phyloP scores from a whole-genome alignment of 2,113 vertebrate species.

The Varanus komodoensis region DNA sequence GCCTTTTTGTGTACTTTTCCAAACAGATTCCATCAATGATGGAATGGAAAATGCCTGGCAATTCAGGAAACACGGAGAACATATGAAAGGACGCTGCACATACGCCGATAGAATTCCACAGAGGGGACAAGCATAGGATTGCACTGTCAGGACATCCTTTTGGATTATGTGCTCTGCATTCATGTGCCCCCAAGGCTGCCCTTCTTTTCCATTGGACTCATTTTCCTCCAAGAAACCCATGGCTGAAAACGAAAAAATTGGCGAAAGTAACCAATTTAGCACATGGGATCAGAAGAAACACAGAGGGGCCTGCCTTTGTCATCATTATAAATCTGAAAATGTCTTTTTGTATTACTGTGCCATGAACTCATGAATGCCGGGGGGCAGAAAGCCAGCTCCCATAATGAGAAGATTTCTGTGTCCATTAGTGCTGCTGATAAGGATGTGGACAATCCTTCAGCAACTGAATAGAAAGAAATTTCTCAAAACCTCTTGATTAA shows the following conservation, averaged over 20 bases:
- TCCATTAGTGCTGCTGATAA: not conserved
- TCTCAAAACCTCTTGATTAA: not conserved
- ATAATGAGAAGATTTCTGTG: conserved; percentile 9
- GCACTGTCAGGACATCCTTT: not conserved
- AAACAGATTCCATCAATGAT: no score
- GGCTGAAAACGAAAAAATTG: not conserved
- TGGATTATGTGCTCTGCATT: not conserved
- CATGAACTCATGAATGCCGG: not conserved
- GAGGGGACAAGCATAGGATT: no score
- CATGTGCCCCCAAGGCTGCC: not conserved
- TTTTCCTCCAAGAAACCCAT: not conserved
- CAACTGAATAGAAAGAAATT: not conserved
- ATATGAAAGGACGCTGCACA: no score
- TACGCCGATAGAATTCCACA: no score
- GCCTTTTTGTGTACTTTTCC: no score
- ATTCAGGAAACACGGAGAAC: no score
- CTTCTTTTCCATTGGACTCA: not conserved
- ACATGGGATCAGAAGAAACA: not conserved
- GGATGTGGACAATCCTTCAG: not conserved
- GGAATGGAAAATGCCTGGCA: no score
- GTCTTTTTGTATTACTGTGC: not conserved
- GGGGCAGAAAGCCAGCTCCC: not conserved
- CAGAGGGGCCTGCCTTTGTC: rapidly evolving
- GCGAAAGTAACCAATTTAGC: not conserved
- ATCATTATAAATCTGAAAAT: not conserved